Evolutionary conservation across 2,888 invertebrate species (phyloP).

Genomic region (Ophioninae sp.): DNA sequence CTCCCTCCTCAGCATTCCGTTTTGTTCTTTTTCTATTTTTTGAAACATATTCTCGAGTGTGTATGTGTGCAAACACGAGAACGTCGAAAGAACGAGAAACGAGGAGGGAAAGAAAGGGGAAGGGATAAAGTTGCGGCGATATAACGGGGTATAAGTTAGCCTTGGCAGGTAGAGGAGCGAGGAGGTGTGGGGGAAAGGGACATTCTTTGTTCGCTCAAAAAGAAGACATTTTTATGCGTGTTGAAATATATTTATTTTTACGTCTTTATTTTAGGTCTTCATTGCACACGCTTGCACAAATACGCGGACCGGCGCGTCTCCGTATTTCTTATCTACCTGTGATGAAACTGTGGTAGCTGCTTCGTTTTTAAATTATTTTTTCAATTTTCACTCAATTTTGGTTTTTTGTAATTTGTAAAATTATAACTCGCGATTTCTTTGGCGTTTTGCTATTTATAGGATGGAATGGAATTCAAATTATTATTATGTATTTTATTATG

Average conservation of each 20-base stretch:
- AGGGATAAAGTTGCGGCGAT: not conserved
- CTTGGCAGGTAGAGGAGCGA: not conserved
- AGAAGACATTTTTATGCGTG: not conserved
- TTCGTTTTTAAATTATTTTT: not conserved
- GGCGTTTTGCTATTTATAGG: too few species aligned
- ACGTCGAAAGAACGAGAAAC: constrained; percentile 1
- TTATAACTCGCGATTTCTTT: too few species aligned
- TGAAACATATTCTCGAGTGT: not conserved
- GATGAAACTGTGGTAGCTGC: not conserved
- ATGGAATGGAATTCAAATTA: too few species aligned
- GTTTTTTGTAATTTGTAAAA: too few species aligned
- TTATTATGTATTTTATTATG: too few species aligned
- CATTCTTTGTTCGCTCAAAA: not conserved
- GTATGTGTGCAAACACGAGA: constrained; percentile 15
- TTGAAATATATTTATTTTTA: not conserved
- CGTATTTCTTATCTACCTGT: not conserved
- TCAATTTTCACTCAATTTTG: not conserved
- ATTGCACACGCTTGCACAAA: not conserved
- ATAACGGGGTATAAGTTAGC: not conserved
- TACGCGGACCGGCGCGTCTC: not conserved
- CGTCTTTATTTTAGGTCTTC: not conserved
- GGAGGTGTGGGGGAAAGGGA: not conserved
- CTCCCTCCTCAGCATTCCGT: not conserved
- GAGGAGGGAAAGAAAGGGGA: not conserved
- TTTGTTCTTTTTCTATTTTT: not conserved